Evolutionary conservation across 2,888 invertebrate genomes (phyloP).

Genomic region (Drosophila neutralis): DNA sequence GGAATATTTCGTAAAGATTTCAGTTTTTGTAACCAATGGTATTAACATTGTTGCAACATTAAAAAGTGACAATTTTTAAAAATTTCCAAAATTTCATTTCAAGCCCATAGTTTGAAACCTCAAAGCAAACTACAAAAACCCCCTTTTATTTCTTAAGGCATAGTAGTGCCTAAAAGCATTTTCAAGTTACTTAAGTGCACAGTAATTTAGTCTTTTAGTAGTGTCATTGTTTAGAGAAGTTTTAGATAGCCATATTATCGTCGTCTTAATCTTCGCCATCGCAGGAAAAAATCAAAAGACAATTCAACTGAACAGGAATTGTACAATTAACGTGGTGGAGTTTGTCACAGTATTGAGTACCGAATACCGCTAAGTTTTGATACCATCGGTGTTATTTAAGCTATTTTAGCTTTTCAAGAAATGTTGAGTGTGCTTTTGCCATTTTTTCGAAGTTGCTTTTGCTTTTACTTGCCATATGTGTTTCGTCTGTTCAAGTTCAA

Average conservation of each 20-base stretch:
- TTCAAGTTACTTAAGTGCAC: slow-evolving; percentile 18
- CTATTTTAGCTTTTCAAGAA: slow-evolving; percentile 18
- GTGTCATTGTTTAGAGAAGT: neutral
- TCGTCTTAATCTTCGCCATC: neutral
- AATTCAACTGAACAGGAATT: neutral
- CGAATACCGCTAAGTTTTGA: neutral
- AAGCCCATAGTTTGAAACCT: neutral
- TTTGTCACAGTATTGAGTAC: neutral
- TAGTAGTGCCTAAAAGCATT: slow-evolving; percentile 38
- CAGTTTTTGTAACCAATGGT: slow-evolving; percentile 10
- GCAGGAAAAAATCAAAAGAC: neutral
- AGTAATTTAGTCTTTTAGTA: neutral
- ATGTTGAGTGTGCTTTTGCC: slow-evolving; percentile 1
- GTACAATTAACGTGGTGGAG: neutral
- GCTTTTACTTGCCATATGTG: slow-evolving; percentile 16
- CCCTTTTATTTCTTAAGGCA: neutral
- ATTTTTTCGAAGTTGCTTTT: slow-evolving; percentile 9
- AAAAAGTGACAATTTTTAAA: neutral
- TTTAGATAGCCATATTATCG: neutral
- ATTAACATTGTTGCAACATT: slow-evolving; percentile 13
- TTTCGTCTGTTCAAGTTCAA: slow-evolving; percentile 68
- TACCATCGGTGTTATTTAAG: neutral
- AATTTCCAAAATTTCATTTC: neutral
- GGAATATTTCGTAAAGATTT: slow-evolving; percentile 24
- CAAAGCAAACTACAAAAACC: neutral